Conservation (phyloP, 2,113 vertebrate genomes). For the Mirounga angustirostris region DNA sequence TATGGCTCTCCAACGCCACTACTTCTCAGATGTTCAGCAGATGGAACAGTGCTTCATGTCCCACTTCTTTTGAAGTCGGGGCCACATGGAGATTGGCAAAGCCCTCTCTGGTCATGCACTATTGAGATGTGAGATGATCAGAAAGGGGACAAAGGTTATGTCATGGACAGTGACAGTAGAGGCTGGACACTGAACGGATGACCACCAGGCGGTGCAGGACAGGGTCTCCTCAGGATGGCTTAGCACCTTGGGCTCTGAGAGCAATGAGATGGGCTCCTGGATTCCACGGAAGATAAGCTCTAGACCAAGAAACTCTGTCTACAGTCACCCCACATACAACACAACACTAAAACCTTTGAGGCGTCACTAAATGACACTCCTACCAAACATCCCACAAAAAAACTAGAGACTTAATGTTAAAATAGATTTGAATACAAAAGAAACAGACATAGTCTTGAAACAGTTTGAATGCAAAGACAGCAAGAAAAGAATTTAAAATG, state of each 20-base stretch:
- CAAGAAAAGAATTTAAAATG: slow-evolving; percentile 43
- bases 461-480: background rate
- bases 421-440: slow-evolving; percentile 41
- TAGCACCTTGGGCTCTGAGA: slow-evolving; percentile 58
- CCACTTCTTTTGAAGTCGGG: slow-evolving; percentile 65
- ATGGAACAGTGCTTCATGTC: background rate
- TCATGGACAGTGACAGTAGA: slow-evolving; percentile 44
- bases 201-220: slow-evolving; percentile 44
- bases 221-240: background rate
- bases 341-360: background rate
- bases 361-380: background rate
- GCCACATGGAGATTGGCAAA: slow-evolving; percentile 62
- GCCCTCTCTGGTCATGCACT: slow-evolving; percentile 56
- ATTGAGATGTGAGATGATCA: slow-evolving; percentile 41
- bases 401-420: background rate
- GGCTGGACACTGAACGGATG: slow-evolving; percentile 6
- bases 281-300: background rate
- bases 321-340: background rate
- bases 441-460: background rate
- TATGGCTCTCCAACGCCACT: background rate
- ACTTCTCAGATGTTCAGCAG: background rate
- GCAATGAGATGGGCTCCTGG: slow-evolving; percentile 37
- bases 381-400: background rate
- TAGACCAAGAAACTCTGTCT: background rate
- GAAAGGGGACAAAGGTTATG: background rate